Conservation (phyloP, 2,797 vertebrate genomes). For the Graptemys geographica region DNA sequence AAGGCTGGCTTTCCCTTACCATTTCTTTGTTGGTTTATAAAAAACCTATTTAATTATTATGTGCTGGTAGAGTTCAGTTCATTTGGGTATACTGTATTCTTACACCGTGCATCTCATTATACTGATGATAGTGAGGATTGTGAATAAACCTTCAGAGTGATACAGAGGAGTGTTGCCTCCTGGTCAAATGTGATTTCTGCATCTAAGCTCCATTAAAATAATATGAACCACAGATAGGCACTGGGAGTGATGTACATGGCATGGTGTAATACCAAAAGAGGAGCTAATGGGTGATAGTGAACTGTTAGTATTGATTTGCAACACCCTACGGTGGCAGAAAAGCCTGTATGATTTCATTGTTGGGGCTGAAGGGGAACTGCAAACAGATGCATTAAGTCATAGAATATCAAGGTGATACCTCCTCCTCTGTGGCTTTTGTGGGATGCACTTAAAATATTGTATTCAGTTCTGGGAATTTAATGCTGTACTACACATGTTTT, state of each 20-base stretch:
- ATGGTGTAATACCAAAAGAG: not conserved
- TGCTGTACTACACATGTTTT: not conserved
- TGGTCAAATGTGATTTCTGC: not conserved
- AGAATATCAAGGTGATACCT: not conserved
- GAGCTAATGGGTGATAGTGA: not conserved
- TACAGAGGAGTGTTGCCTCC: not conserved
- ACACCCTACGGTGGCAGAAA: not conserved
- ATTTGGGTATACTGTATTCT: not conserved
- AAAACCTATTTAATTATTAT: not conserved
- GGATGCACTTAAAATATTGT: not conserved
- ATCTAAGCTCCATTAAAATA: not conserved
- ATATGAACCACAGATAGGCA: not conserved
- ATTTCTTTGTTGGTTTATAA: not conserved
- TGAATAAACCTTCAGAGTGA: not conserved
- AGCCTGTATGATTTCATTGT: not conserved
- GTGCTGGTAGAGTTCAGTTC: not conserved
- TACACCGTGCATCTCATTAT: not conserved
- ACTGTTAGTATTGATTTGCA: rapidly evolving
- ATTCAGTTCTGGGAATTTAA: not conserved
- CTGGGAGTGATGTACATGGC: not conserved
- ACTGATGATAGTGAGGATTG: not conserved
- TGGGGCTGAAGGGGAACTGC: not conserved
- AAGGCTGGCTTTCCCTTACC: not conserved
- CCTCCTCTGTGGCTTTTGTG: not conserved
- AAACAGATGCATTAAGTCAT: not conserved